These are phyloP conservation scores for Rhabdophis nuchalis DNA, from an alignment of 2,797 vertebrate genomes.

Conservation along the genomic window DNA sequence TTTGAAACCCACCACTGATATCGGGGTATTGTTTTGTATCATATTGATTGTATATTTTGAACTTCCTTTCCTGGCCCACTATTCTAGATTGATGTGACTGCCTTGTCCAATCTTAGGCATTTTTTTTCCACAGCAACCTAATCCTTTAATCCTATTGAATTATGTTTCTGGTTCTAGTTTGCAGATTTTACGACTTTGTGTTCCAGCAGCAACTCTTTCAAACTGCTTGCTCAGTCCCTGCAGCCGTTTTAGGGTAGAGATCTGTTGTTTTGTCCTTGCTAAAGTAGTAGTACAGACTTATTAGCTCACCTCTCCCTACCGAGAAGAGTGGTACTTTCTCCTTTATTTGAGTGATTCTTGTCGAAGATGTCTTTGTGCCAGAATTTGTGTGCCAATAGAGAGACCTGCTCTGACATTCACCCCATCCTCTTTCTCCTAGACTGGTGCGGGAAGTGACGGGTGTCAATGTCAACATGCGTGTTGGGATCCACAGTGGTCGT, in stretches of 20 bases:
- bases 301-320: not conserved
- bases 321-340: not conserved
- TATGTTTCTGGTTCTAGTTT: not conserved
- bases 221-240: not conserved
- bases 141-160: not conserved
- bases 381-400: not conserved
- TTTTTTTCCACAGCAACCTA: not conserved
- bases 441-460: conserved; percentile 94
- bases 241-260: not conserved
- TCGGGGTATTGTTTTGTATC: not conserved
- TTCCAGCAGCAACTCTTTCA: not conserved
- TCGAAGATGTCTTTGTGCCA: not conserved
- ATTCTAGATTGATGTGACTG: not conserved
- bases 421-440: conserved; percentile 62
- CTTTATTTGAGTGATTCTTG: not conserved
- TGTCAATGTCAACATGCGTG: conserved; percentile 97
- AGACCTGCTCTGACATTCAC: not conserved
- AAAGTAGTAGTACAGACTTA: not conserved
- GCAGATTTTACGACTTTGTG: not conserved
- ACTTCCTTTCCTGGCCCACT: not conserved
- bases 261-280: not conserved
- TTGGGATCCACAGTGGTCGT: conserved; percentile 94
- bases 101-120: not conserved
- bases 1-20: no score
- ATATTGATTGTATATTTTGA: not conserved